These are phyloP conservation scores for Sapajus apella DNA, from an alignment of 2,113 vertebrate species.

Conservation along the genomic window DNA sequence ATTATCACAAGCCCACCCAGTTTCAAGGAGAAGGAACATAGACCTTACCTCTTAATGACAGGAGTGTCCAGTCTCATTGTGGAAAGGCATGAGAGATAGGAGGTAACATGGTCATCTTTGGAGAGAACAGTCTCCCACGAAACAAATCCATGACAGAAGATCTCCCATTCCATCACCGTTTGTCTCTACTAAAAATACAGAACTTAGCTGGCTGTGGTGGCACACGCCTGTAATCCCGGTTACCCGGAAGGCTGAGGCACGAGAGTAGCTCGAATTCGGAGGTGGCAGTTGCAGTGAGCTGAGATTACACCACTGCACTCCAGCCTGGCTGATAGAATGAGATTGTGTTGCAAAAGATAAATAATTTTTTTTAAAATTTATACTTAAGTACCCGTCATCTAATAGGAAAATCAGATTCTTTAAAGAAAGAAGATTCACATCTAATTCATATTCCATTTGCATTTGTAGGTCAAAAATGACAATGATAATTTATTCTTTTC, in stretches of 20 bases:
- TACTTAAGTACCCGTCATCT: slow-evolving; percentile 14
- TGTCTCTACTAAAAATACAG: too few relatives aligned
- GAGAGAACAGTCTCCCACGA: neutral
- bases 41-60: neutral
- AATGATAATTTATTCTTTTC: neutral
- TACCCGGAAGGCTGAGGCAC: too few relatives aligned
- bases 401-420: slow-evolving; percentile 18
- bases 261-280: too few relatives aligned
- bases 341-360: too few relatives aligned
- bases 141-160: neutral
- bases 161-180: neutral
- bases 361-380: too few relatives aligned
- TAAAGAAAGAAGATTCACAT: neutral
- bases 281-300: too few relatives aligned
- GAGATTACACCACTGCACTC: too few relatives aligned
- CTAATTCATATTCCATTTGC: neutral
- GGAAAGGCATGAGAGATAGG: neutral
- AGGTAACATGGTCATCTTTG: neutral
- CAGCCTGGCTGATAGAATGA: too few relatives aligned
- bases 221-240: too few relatives aligned
- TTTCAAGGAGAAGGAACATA: neutral
- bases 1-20: too few relatives aligned
- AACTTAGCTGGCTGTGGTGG: too few relatives aligned
- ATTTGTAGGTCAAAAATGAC: neutral
- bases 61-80: neutral